Conservation (phyloP, 2,113 vertebrate species). For the Lates calcarifer region DNA sequence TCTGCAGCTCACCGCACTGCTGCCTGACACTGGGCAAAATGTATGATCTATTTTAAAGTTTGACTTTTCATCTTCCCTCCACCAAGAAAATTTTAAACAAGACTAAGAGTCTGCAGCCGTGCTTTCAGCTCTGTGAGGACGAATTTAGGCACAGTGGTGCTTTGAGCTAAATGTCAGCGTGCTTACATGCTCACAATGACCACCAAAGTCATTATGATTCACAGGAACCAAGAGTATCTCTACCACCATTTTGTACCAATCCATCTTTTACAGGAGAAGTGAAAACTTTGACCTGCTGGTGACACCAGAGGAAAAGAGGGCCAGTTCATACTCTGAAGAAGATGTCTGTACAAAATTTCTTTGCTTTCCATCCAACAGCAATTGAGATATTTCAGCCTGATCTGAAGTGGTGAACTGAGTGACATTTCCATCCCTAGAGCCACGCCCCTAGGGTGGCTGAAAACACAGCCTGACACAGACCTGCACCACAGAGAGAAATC, state of each 20-base stretch:
- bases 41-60: conserved; percentile 41
- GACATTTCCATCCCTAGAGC: neutral
- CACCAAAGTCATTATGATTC: neutral
- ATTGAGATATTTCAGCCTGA: conserved; percentile 6
- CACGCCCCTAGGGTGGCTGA: neutral
- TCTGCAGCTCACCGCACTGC: conserved; percentile 27
- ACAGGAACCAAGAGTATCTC: neutral
- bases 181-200: neutral
- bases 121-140: neutral
- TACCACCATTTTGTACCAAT: neutral
- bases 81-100: conserved; percentile 22
- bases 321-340: neutral
- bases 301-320: neutral
- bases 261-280: neutral
- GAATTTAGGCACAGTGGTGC: neutral
- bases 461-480: conserved; percentile 29
- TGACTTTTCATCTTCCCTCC: conserved; percentile 3
- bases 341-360: neutral
- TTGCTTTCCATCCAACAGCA: neutral
- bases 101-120: neutral
- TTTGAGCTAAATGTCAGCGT: neutral
- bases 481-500: conserved; percentile 19
- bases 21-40: conserved; percentile 27
- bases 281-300: conserved; percentile 13
- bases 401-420: neutral